Base-by-base conservation (phyloP, 2,113 vertebrate genomes). In the Takifugu bimaculatus region DNA sequence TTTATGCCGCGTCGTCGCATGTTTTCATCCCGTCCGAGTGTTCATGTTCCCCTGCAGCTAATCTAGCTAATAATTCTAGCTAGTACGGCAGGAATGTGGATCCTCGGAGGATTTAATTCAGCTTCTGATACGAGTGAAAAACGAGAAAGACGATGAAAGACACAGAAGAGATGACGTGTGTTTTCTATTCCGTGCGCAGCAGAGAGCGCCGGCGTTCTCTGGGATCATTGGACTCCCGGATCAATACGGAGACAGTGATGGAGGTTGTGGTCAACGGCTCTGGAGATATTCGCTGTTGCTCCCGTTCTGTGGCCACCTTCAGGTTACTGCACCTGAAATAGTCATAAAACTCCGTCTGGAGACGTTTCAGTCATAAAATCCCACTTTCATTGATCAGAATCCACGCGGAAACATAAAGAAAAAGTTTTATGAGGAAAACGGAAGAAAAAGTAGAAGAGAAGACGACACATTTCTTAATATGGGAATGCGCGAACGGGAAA, bases 211-310 rank as follows among this genome's bases (percentile, higher is more conserved):
- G 60, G 77, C 63, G 65, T 74, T 78, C 68, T 66, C 4, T 12
- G 68, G 73, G 76, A 82, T 80, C 82, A 74, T 51, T 72, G 81
- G 76, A 57, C 69, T 79, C 73, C 57, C 35, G 54, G 70, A 87
- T 85, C 80, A 78, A 85, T 85, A 82, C 64, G 54, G 80, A 80
- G 80, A 76, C 81, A 85, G 64, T 85, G 80, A 87, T 82, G 83
- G 81, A 85, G 75, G 79, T 85, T 83, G 80, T 70, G 74, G 77
- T 84, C 57, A 45, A 70, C 56, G 78, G 79, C 80, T 70, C 78
- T 68, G 59, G 75, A 79, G 77, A 70, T 54, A n/a, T 27, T 29
- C 51, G 4, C 13, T 32, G 13, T 29, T 13, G 15, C 51, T 53
- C 28, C 26, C 12, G 25, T 13, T 32, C 11, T 9, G 6, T 7